Percentiles rank a stretch among this genome's conserved stretches.
These are phyloP conservation scores for Leucoraja erinaceus DNA, from an alignment of 2,113 vertebrate genomes.

Conservation along the genomic window DNA sequence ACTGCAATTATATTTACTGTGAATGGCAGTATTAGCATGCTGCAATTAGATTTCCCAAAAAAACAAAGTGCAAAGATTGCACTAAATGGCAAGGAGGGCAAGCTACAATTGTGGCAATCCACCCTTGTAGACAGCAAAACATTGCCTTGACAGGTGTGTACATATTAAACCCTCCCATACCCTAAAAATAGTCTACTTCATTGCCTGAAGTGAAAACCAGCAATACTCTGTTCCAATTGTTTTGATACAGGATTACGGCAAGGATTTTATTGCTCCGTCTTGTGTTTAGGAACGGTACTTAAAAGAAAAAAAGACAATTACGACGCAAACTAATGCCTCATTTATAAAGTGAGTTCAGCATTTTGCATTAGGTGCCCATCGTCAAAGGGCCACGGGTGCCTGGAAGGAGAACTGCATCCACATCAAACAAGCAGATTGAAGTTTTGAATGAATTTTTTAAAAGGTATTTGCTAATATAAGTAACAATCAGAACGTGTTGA, in stretches of 20 bases:
- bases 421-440: not conserved
- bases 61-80: not conserved
- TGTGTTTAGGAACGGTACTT: not conserved
- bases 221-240: not conserved
- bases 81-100: not conserved
- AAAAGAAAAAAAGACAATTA: not conserved
- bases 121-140: not conserved
- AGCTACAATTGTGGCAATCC: not conserved
- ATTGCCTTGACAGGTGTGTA: not conserved
- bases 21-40: not conserved
- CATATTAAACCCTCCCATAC: not conserved
- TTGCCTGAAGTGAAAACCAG: not conserved
- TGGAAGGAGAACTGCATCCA: no score
- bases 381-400: not conserved
- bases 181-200: not conserved
- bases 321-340: not conserved
- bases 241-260: not conserved
- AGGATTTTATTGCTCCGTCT: not conserved
- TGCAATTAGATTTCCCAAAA: not conserved
- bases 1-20: not conserved
- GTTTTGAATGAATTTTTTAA: no score
- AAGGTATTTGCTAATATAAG: no score
- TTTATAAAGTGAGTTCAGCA: not conserved
- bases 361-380: not conserved
- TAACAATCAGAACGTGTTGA: no score